Base-by-base conservation (phyloP, 2,113 vertebrate species). In the Pantherophis guttatus region DNA sequence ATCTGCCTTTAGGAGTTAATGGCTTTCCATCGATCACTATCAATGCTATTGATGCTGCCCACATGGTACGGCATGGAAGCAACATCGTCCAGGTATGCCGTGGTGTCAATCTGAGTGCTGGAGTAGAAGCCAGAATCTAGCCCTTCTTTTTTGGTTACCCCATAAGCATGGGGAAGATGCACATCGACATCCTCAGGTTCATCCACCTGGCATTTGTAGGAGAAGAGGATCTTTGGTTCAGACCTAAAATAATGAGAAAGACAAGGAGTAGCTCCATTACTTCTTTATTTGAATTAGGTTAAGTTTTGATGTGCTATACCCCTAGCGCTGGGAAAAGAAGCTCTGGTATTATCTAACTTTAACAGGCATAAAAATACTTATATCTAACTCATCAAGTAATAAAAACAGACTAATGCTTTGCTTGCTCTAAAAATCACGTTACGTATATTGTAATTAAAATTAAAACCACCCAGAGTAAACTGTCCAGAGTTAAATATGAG, bases 221-320 rank as follows among this genome's bases (percentile, higher is more conserved):
- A 99, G 97, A 99, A 99, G 6, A 99, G 98, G 95, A 99, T 99
- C 98, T 99, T 99, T 0, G 99, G 99, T 97, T 99, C 99, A 0
- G 99, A 99, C 70, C 99, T 99, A 95, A 21, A 91, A 52, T 1
- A 39, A 94, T 87, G 44, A 53, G 53, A 33, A 57, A 57, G 81
- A 6, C 39, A 58, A 92, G 50, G n/a, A 57, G 94, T 13, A 92
- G 93, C 26, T 39, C 0, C 9, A 39, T 0, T 15, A 29, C 7
- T 1, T 48, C 12, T 70, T n/a, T 70, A 70, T 70, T 70, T 70
- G 75, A 21, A 81, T 81, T 44, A 21, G 3, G 33, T 19, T 9
- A 81, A 21, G 33, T 3, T 39, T 39, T 81, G 17, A 44, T 81
- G 70, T 81, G 75, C 75, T 44, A 81, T 39, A 81, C 19, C 17